phyloP scores from a whole-genome alignment of 2,888 invertebrate species.

The Trissolcus brochymenae region DNA sequence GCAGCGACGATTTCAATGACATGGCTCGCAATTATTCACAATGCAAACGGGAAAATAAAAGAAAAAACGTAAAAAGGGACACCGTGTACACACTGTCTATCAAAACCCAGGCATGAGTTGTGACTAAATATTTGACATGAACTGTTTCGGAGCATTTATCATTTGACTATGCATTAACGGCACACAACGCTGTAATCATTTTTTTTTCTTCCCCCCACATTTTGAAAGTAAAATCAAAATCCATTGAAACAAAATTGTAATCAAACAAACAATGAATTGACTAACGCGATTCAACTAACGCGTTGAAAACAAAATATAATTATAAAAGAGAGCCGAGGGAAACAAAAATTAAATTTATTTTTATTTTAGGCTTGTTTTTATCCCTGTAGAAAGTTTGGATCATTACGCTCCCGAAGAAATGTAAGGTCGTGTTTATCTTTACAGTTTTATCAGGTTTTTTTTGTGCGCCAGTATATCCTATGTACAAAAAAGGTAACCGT shows the following conservation, averaged over 20 bases:
- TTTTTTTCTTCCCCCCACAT: no score
- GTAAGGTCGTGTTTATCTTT: slow-evolving; percentile 36
- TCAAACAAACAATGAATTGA: no score
- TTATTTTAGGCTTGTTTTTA: slow-evolving; percentile 4
- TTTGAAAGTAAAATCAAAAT: no score
- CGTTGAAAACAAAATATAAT: background rate
- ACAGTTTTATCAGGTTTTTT: slow-evolving; percentile 44
- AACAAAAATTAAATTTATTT: background rate
- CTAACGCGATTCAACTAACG: background rate
- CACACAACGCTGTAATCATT: background rate
- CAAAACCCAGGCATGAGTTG: slow-evolving; percentile 19
- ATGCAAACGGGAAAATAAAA: background rate
- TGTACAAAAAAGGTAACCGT: slow-evolving; percentile 30
- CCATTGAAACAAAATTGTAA: no score
- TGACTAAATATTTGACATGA: slow-evolving; percentile 43
- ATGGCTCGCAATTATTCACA: slow-evolving; percentile 8
- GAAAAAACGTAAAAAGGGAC: slow-evolving; percentile 20
- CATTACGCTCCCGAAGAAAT: slow-evolving; percentile 37
- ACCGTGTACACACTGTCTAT: slow-evolving; percentile 35
- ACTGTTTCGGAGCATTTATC: slow-evolving; percentile 13
- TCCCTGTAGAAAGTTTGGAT: slow-evolving; percentile 25
- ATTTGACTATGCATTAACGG: slow-evolving; percentile 15
- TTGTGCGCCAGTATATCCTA: slow-evolving; percentile 12
- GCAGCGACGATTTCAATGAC: slow-evolving; percentile 48
- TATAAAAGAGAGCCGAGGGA: background rate